These are phyloP conservation scores for Protobothrops mucrosquamatus DNA, from an alignment of 2,113 vertebrate species.

Conservation along the genomic window DNA sequence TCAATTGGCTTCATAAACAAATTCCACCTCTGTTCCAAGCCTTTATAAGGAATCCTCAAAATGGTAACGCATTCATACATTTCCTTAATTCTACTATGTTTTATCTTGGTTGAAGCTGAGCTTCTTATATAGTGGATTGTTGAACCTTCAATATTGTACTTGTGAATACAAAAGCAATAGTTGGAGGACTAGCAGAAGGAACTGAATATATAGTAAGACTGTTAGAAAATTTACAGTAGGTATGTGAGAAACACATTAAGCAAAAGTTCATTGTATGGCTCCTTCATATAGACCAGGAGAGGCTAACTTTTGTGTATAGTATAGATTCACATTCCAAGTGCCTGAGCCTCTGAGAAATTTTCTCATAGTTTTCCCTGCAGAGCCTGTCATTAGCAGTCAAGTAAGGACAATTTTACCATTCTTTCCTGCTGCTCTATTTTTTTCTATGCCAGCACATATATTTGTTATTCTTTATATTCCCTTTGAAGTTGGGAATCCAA, in stretches of 20 bases:
- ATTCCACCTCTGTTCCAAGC: neutral
- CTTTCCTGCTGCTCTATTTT: slow-evolving; percentile 76
- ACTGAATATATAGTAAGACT: neutral
- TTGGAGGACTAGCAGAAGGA: neutral
- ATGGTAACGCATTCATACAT: neutral
- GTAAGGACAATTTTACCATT: slow-evolving; percentile 83
- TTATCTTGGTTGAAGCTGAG: neutral
- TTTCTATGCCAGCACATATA: slow-evolving; percentile 76
- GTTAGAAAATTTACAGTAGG: slow-evolving; percentile 28
- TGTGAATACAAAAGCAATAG: neutral
- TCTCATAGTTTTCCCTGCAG: slow-evolving; percentile 73
- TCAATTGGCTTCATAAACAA: neutral
- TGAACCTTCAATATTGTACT: neutral
- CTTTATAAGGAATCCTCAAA: neutral
- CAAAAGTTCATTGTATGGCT: slow-evolving; percentile 32
- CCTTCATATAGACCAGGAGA: slow-evolving; percentile 49
- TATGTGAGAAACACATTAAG: slow-evolving; percentile 51
- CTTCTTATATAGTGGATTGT: neutral
- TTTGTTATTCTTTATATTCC: slow-evolving; percentile 84
- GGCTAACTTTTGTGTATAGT: slow-evolving; percentile 56
- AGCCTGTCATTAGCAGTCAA: slow-evolving; percentile 80
- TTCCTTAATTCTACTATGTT: neutral
- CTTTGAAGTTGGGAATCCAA: slow-evolving; percentile 85
- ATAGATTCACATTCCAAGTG: slow-evolving; percentile 59
- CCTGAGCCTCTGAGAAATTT: slow-evolving; percentile 66